Conservation (phyloP, 2,888 invertebrate species). For the Rotaria sp. region DNA sequence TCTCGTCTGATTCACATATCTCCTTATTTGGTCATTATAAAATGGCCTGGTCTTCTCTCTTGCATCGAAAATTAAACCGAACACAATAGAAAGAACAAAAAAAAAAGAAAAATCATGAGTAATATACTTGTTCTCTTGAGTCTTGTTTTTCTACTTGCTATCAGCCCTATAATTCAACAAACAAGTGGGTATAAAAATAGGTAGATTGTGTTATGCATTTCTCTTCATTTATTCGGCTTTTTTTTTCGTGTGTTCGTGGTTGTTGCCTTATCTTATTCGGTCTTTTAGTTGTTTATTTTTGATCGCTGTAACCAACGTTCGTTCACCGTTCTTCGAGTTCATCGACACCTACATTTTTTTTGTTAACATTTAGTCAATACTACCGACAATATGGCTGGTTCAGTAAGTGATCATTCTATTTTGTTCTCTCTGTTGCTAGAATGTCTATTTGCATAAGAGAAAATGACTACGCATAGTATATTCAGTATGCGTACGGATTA, state of each 20-base stretch:
- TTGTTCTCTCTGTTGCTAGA: not conserved
- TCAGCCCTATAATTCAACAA: conserved; percentile 16
- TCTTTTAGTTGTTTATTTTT: conserved; percentile 3
- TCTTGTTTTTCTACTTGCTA: not conserved
- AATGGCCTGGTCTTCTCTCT: not conserved
- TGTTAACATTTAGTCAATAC: not conserved
- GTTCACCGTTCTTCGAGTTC: not conserved
- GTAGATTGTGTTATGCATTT: not conserved
- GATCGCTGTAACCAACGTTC: conserved; percentile 1
- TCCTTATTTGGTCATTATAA: conserved; percentile 14
- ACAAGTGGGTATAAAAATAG: not conserved
- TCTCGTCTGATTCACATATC: conserved; percentile 11
- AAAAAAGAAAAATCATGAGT: conserved; percentile 2
- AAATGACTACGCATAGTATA: not conserved
- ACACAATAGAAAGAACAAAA: not conserved
- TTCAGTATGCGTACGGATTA: not conserved
- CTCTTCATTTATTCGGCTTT: not conserved
- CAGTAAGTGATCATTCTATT: not conserved
- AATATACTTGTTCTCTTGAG: not conserved
- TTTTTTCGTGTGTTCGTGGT: not conserved
- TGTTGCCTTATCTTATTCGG: conserved; percentile 1
- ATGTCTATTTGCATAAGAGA: not conserved
- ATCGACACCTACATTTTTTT: not conserved
- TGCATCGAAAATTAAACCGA: conserved; percentile 7
- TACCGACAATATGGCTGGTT: not conserved